These are phyloP conservation scores for Vulpes vulpes DNA, from an alignment of 2,113 vertebrate genomes.

Conservation along the genomic window DNA sequence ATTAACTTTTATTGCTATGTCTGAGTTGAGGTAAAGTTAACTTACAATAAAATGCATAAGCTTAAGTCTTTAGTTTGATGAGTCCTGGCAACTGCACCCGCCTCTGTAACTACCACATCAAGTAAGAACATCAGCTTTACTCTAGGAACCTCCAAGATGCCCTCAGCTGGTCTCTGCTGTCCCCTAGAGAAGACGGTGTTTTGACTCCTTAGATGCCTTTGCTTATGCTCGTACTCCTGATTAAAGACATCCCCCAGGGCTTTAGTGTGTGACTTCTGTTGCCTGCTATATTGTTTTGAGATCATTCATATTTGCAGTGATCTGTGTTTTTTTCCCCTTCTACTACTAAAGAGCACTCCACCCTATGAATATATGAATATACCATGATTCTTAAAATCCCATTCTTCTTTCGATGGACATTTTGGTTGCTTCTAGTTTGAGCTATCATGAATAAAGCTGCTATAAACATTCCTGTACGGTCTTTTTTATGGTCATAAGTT, in stretches of 20 bases:
- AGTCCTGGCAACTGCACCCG: background rate
- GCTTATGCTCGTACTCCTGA: background rate
- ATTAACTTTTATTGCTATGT: background rate
- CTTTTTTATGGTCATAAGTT: background rate
- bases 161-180: background rate
- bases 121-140: fast-evolving
- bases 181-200: too few species aligned
- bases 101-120: too few species aligned
- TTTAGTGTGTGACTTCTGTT: background rate
- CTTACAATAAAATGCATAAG: background rate
- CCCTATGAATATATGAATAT: background rate
- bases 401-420: background rate
- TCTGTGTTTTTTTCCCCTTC: background rate
- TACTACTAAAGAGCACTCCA: background rate
- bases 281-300: background rate
- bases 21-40: background rate
- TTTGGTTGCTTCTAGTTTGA: background rate
- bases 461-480: too few species aligned
- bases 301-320: background rate
- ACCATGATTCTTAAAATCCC: background rate
- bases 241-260: background rate
- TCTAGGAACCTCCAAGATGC: fast-evolving
- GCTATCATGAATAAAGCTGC: background rate
- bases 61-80: background rate
- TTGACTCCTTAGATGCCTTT: background rate